phyloP scores from a whole-genome alignment of 2,888 invertebrate genomes.

The Therioaphis trifolii region DNA sequence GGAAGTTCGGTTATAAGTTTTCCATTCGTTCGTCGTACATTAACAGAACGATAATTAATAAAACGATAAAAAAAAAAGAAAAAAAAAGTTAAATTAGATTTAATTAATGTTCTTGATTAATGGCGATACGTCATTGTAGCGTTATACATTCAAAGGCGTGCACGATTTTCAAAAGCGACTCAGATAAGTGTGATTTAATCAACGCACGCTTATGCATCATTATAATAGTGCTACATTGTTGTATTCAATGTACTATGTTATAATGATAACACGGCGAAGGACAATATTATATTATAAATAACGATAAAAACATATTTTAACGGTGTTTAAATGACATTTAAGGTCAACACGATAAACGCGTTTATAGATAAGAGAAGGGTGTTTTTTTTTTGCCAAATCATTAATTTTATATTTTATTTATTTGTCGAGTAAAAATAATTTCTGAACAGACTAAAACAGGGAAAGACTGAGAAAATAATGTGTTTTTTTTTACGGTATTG shows the following conservation, averaged over 20 bases:
- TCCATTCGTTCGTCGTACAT: constrained; percentile 8
- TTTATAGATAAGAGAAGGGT: background rate
- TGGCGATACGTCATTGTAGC: background rate
- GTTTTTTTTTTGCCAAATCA: background rate
- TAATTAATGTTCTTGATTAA: constrained; percentile 9
- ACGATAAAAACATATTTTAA: background rate
- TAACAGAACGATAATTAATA: constrained; percentile 43
- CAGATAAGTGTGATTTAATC: too few species aligned
- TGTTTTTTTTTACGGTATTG: background rate
- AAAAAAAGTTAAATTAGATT: constrained; percentile 22
- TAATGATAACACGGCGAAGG: background rate
- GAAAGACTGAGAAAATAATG: background rate
- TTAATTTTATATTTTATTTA: background rate
- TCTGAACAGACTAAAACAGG: background rate
- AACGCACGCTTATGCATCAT: too few species aligned
- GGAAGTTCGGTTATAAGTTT: constrained; percentile 40
- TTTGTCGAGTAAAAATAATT: background rate
- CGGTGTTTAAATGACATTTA: background rate
- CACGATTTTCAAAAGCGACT: too few species aligned
- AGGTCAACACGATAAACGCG: background rate
- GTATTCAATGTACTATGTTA: background rate
- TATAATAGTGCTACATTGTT: too few species aligned
- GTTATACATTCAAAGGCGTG: background rate
- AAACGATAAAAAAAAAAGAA: constrained; percentile 1
- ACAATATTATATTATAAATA: background rate